Percentiles rank a stretch among this genome's conserved stretches.
Conservation (phyloP, 1,140 invertebrate species). For the Drosophila carrolli region DNA sequence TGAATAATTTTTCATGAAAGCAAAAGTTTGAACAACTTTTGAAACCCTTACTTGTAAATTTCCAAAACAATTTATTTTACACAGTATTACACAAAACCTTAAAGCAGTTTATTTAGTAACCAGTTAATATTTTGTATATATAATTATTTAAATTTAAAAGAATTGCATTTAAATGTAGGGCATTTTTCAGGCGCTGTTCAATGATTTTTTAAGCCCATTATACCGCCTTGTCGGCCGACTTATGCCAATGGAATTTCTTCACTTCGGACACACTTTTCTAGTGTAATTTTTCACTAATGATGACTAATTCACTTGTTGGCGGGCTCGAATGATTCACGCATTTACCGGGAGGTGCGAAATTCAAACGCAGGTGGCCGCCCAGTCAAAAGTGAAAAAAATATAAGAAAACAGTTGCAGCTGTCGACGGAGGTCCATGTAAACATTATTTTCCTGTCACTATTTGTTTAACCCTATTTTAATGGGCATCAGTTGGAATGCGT, state of each 20-base stretch:
- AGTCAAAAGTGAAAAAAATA: conserved; percentile 6
- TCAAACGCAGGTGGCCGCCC: conserved; percentile 50
- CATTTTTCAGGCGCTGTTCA: background rate
- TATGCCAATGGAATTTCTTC: conserved; percentile 69
- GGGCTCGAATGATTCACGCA: conserved; percentile 66
- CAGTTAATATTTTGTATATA: no score
- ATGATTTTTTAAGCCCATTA: background rate
- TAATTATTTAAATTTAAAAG: no score
- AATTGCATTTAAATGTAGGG: background rate
- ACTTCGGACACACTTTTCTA: conserved; percentile 57
- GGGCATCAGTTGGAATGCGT: conserved; percentile 10
- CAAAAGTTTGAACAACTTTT: no score
- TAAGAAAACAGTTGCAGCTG: conserved; percentile 43
- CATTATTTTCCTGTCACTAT: conserved; percentile 29
- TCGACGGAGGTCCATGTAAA: conserved; percentile 14
- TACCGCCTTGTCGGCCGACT: conserved; percentile 40
- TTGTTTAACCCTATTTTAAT: conserved; percentile 20
- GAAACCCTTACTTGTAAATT: no score
- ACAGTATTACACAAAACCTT: no score
- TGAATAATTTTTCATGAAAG: no score
- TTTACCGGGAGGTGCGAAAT: conserved; percentile 55
- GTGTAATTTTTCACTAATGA: conserved; percentile 74
- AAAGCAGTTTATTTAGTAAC: no score
- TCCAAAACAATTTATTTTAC: no score
- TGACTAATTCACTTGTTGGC: conserved; percentile 68